These are phyloP conservation scores for Silvanus unidentatus DNA, from an alignment of 2,888 invertebrate genomes.

Conservation along the genomic window DNA sequence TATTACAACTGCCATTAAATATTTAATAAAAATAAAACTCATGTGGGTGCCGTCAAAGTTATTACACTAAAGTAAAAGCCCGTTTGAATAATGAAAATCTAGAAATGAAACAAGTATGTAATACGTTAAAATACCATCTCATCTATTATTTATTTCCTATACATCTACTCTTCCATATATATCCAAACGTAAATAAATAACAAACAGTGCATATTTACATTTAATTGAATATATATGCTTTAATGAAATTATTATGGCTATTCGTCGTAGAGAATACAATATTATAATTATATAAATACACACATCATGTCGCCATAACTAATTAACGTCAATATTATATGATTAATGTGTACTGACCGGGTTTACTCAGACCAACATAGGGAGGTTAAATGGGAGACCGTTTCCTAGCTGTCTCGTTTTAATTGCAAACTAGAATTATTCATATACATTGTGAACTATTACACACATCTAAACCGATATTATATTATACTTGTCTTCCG, in stretches of 20 bases:
- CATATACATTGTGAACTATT: conserved; percentile 13
- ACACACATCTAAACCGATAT: not conserved
- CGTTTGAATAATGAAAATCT: conserved; percentile 18
- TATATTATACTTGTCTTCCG: conserved; percentile 28
- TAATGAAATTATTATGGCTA: conserved; percentile 41
- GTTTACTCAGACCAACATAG: conserved; percentile 23
- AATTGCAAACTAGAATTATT: conserved; percentile 9
- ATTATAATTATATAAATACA: conserved; percentile 45
- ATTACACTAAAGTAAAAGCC: conserved; percentile 23
- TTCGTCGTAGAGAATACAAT: conserved; percentile 36
- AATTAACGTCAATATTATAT: conserved; percentile 44
- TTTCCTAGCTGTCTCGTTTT: conserved; percentile 24
- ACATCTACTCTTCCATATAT: conserved; percentile 22
- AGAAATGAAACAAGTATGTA: conserved; percentile 14
- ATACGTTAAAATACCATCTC: conserved; percentile 15
- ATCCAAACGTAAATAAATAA: conserved; percentile 23
- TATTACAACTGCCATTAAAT: conserved; percentile 16
- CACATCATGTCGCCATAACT: conserved; percentile 41
- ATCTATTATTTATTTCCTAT: conserved; percentile 31
- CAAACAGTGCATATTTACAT: conserved; percentile 28
- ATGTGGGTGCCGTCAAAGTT: conserved; percentile 21
- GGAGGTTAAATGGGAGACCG: conserved; percentile 24
- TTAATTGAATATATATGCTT: conserved; percentile 35
- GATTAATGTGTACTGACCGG: conserved; percentile 39
- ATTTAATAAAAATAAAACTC: conserved; percentile 17